Percentiles rank a stretch among this genome's conserved stretches.
Conservation (phyloP, 30 jellyfish, hydroid and myxozoan genomes). For the Catostylus mosaicus region DNA sequence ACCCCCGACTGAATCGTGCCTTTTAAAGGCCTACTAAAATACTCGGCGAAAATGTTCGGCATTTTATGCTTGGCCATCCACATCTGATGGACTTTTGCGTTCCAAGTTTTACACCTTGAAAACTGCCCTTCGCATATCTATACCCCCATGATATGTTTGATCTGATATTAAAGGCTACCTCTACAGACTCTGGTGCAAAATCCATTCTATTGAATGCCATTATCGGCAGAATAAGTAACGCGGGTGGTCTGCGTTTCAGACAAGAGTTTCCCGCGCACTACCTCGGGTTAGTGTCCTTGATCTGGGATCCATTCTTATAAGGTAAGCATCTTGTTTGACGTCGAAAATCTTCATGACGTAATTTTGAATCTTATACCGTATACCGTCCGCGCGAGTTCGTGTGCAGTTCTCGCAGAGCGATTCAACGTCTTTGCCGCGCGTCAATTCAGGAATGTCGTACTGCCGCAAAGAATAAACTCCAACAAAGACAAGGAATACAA, state of each 20-base stretch:
- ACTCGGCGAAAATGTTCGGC: no score
- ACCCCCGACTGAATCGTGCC: no score
- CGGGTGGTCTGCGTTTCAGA: background rate
- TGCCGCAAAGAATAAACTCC: constrained; percentile 69
- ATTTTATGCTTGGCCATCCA: background rate
- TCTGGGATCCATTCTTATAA: constrained; percentile 63
- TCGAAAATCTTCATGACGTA: constrained; percentile 66
- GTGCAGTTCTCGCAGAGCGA: constrained; percentile 50
- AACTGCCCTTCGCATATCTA: background rate
- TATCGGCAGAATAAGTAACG: background rate
- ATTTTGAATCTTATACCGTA: constrained; percentile 44
- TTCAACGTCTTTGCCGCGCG: constrained; percentile 63
- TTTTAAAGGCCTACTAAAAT: no score
- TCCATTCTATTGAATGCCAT: background rate
- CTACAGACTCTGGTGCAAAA: background rate
- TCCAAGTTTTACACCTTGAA: background rate
- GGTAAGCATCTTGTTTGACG: constrained; percentile 59
- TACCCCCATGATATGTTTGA: background rate
- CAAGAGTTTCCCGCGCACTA: constrained; percentile 73
- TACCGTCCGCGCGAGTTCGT: constrained; percentile 34
- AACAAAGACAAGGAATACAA: constrained; percentile 19
- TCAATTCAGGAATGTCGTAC: constrained; percentile 49
- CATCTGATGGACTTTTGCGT: background rate
- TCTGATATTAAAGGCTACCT: background rate
- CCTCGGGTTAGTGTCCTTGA: constrained; percentile 40